phyloP scores from a whole-genome alignment of 2,888 invertebrate genomes.

The Panopea generosa region DNA sequence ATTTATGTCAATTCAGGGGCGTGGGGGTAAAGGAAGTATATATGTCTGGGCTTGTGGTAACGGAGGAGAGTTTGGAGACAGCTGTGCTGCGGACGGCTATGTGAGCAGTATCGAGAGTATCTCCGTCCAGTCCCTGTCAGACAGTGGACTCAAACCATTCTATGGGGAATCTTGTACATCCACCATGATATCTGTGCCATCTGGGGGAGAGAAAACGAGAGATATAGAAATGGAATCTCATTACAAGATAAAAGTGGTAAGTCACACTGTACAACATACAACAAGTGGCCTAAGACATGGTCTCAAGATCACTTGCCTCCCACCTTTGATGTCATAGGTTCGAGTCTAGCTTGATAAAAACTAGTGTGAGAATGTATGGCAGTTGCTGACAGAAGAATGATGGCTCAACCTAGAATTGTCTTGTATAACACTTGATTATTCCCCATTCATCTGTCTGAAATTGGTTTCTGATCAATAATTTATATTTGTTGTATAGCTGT shows the following conservation, averaged over 20 bases:
- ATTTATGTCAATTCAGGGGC: too few species aligned
- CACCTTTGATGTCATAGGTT: too few species aligned
- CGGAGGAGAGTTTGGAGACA: constrained; percentile 80
- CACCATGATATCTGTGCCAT: constrained; percentile 80
- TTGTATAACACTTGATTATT: too few species aligned
- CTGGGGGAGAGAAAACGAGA: constrained; percentile 70
- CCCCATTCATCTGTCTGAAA: too few species aligned
- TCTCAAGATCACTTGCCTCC: too few species aligned
- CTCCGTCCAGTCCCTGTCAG: constrained; percentile 80
- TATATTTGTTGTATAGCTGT: too few species aligned
- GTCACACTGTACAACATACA: too few species aligned
- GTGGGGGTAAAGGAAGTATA: constrained; percentile 79
- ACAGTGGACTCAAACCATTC: constrained; percentile 76
- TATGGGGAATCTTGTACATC: constrained; percentile 83
- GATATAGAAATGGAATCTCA: constrained; percentile 52
- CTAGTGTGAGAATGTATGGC: too few species aligned
- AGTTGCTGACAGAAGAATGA: too few species aligned
- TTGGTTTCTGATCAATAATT: too few species aligned
- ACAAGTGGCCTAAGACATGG: neutral
- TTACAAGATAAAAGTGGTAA: constrained; percentile 79
- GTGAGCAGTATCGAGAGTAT: constrained; percentile 81
- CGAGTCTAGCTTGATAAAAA: too few species aligned
- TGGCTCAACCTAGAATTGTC: too few species aligned
- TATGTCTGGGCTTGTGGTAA: constrained; percentile 85
- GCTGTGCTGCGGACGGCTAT: constrained; percentile 84